These are phyloP conservation scores for Hafferia zeledoni DNA, from an alignment of 2,797 vertebrate species.

Conservation along the genomic window DNA sequence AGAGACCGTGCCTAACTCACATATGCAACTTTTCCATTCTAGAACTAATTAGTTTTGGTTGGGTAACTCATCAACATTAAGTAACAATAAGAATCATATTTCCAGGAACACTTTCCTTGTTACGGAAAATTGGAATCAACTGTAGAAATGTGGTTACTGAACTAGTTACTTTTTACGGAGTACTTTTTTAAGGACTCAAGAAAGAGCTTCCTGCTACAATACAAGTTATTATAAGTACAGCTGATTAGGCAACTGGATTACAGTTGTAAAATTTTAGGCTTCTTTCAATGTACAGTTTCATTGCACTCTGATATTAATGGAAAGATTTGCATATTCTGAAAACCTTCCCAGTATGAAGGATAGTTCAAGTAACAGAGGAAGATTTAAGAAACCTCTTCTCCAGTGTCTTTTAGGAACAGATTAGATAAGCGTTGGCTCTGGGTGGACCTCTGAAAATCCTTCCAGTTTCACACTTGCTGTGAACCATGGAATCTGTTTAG, in stretches of 20 bases:
- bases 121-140: slow-evolving; percentile 41
- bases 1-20: not conserved
- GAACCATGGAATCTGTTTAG: not conserved
- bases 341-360: not conserved
- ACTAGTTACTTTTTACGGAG: not conserved
- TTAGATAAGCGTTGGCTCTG: not conserved
- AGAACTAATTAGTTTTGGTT: slow-evolving; percentile 58
- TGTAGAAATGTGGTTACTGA: slow-evolving; percentile 46
- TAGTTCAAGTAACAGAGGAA: not conserved
- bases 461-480: not conserved
- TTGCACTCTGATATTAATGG: not conserved
- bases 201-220: not conserved
- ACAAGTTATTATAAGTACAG: not conserved
- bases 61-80: slow-evolving; percentile 48
- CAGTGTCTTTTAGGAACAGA: not conserved
- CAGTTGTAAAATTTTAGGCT: not conserved
- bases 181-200: not conserved
- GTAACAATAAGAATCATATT: slow-evolving; percentile 55
- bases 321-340: not conserved
- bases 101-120: slow-evolving; percentile 53
- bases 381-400: not conserved
- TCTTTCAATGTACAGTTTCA: not conserved
- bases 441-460: not conserved
- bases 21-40: slow-evolving; percentile 38
- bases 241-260: not conserved